These are phyloP conservation scores for Trichonephila clavipes DNA, from an alignment of 1,140 invertebrate genomes.

Conservation along the genomic window DNA sequence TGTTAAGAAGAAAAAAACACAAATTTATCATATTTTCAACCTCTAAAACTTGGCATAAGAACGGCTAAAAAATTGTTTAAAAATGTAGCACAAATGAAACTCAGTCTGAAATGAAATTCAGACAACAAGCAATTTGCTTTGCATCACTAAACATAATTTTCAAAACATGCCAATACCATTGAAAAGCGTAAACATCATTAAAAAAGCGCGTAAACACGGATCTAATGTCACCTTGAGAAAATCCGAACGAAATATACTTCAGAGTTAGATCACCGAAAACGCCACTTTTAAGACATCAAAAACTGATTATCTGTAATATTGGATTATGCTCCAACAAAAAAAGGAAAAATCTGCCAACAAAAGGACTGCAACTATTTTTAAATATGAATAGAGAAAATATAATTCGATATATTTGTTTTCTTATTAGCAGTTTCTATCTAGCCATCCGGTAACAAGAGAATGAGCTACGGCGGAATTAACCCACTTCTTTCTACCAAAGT, in stretches of 20 bases:
- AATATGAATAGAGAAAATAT: not conserved
- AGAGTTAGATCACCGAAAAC: not conserved
- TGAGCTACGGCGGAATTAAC: conserved; percentile 37
- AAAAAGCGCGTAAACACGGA: not conserved
- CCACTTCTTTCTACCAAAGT: conserved; percentile 5
- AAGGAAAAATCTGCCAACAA: not conserved
- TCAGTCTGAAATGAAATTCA: too few species aligned
- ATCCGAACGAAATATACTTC: not conserved
- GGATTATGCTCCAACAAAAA: not conserved
- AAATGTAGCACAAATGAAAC: too few species aligned
- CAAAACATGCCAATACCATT: not conserved
- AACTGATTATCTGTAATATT: not conserved
- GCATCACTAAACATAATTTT: not conserved
- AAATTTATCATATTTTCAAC: too few species aligned
- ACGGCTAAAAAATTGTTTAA: too few species aligned
- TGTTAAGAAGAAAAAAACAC: too few species aligned
- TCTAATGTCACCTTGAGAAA: not conserved
- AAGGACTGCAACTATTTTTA: not conserved
- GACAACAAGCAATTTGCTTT: not conserved
- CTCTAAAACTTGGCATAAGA: too few species aligned
- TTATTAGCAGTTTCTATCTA: not conserved
- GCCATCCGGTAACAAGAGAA: not conserved
- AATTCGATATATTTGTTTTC: conserved; percentile 16
- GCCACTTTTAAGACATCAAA: not conserved
- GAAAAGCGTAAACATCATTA: not conserved